phyloP scores from a whole-genome alignment of 2,113 vertebrate species.

The Spheniscus mendiculus region DNA sequence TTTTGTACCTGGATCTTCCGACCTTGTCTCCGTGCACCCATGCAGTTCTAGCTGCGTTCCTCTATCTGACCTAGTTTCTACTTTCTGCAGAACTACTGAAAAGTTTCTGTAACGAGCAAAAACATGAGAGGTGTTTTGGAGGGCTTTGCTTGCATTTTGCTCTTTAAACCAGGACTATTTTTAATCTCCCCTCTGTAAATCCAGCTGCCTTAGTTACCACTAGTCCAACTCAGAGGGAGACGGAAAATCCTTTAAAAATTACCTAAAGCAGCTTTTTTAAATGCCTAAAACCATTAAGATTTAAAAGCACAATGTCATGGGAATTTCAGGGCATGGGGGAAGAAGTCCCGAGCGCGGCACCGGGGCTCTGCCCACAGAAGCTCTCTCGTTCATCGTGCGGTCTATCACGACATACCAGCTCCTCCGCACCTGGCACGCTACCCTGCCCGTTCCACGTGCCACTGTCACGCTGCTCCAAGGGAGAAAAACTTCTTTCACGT shows the following conservation, averaged over 20 bases:
- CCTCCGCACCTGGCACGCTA: fast-evolving
- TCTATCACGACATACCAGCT: background rate
- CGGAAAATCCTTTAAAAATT: background rate
- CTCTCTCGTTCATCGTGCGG: fast-evolving
- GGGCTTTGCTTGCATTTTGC: background rate
- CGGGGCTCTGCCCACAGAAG: background rate
- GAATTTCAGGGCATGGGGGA: background rate
- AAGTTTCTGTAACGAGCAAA: background rate
- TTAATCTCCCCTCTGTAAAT: background rate
- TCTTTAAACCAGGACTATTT: background rate
- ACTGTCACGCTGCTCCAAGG: fast-evolving
- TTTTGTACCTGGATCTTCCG: background rate
- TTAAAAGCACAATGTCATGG: background rate
- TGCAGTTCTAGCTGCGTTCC: background rate
- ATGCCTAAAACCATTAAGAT: background rate
- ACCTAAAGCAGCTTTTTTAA: background rate
- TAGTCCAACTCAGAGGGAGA: background rate
- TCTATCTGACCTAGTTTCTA: background rate
- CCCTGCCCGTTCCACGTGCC: fast-evolving
- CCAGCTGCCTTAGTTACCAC: background rate
- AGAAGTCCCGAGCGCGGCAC: background rate
- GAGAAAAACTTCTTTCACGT: background rate
- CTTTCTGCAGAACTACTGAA: background rate
- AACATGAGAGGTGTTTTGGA: background rate
- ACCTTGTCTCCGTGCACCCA: background rate